Base-by-base conservation (phyloP, 2,797 vertebrate species). In the Lacerta agilis region DNA sequence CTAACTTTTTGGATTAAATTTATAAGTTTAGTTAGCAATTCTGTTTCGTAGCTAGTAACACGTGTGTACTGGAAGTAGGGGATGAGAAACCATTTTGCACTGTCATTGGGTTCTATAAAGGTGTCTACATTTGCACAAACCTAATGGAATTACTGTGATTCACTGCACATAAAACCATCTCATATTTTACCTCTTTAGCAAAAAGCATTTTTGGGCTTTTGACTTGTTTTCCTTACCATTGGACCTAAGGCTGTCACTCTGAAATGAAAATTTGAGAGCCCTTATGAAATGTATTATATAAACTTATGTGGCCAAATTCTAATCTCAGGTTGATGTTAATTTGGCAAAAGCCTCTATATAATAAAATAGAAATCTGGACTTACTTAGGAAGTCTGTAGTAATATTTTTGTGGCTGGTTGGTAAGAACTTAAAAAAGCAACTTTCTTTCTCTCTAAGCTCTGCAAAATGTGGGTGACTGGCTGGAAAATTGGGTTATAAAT, bases 1-100 rank as follows among this genome's bases (percentile, higher is more conserved):
- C 90, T 45, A 13, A 25, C 23, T 58, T 71, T 73, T 36, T 58
- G 27, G 3, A 64, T 64, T 64, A 55, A 55, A 55, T 55, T 55
- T 55, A 4, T 15, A 55, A 15, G 15, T 55, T 55, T 55, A 55
- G 49, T 43, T 43, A 43, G 41, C 41, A 43, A 6, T 7, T 43
- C 41, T 43, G 41, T 55, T 55, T 55, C 55, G 49, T 55, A 55
- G 49, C 49, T 55, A 55, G 49, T 55, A 55, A 55, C 13, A 55
- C 13, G 49, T 55, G 49, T 55, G 49, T 55, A 15, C 13, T 55
- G 49, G 49, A 55, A 15, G 85, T 71, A 84, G 85, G 76, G 79
- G 79, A 8, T 67, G 64, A 87, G 49, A 83, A 88, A 80, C 27
- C 15, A 15, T 67, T 29, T 89, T 80, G 20, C 36, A 33, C 82